Evolutionary conservation across 2,797 vertebrate species (phyloP), one percentile per base, ranked within the genome.

Genomic region (Brachymystax lenok): DNA sequence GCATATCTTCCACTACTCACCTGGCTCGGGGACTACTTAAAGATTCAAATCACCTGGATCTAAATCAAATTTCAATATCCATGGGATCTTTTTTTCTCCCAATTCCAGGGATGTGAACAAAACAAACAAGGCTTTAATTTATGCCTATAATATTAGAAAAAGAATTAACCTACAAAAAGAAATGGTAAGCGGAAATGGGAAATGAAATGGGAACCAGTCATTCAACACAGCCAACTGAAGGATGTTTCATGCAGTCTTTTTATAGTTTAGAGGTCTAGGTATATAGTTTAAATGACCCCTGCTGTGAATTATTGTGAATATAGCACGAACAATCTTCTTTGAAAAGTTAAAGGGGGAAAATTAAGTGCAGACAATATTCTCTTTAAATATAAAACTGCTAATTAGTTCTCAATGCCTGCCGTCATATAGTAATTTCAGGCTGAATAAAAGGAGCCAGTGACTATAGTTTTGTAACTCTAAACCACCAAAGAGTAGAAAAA

Each of bases 151-250:
- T 88, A 81, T 87, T 78, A 83, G n/a, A 77, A 77, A 86, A 86
- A 90, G 88, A 89, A 86, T 76, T 87, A 80, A 90, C 89, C 89
- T 90, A 91, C 84, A 82, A 74, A 82, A 76, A 81, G 71, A 88
- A 88, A 90, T 83, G 80, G 83, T 75, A 80, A 85, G 74, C 67
- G 74, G 67, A 78, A 46, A 46, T 46, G 40, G 40, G 40, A 46
- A 46, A 46, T 46, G 8, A 46, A 46, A 46, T 46, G 0, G 76
- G 52, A 73, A 75, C 80, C 64, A 73, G 84, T 77, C 81, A 87
- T 92, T 87, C 81, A 88, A 90, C 89, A 90, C 75, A 74, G 79
- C 74, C 76, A 67, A 84, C 69, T 74, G 78, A 85, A 85, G 80
- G 88, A 83, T 83, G 80, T 83, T 81, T 80, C 79, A 59, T 52